A percentile compares a stretch with the other conserved stretches of the same genome.
phyloP scores from a whole-genome alignment of 2,797 vertebrate species.

The Euthynnus affinis region DNA sequence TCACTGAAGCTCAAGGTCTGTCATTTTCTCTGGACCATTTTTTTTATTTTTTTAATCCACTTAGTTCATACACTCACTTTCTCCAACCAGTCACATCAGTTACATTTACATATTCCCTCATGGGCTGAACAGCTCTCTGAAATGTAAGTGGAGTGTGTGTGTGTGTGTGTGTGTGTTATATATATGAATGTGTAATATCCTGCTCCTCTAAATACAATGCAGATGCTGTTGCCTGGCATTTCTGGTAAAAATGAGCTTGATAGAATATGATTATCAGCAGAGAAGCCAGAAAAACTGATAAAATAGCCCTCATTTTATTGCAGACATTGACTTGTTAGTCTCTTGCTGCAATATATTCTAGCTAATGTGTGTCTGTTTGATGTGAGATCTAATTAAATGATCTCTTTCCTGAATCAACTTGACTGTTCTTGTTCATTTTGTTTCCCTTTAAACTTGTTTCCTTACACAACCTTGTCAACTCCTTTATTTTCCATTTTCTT shows the following conservation, averaged over 20 bases:
- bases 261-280: conserved; percentile 48
- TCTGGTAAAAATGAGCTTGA: conserved; percentile 40
- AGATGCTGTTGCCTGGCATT: conserved; percentile 21
- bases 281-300: conserved; percentile 45
- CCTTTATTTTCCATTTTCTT: conserved; percentile 15
- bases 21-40: conserved; percentile 38
- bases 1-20: conserved; percentile 39
- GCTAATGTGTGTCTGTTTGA: conserved; percentile 44
- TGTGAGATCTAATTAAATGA: conserved; percentile 59
- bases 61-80: conserved; percentile 57
- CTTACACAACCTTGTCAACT: conserved; percentile 13
- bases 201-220: conserved; percentile 25
- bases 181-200: conserved; percentile 58
- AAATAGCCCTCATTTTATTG: conserved; percentile 46
- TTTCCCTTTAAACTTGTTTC: neutral
- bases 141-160: conserved; percentile 63
- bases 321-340: conserved; percentile 43
- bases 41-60: conserved; percentile 31
- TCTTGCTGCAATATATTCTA: conserved; percentile 23
- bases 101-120: conserved; percentile 62
- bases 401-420: conserved; percentile 27
- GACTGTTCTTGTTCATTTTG: conserved; percentile 33
- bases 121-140: conserved; percentile 44
- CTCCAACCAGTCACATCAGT: conserved; percentile 48
- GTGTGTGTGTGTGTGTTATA: conserved; percentile 48